phyloP scores from a whole-genome alignment of 2,113 vertebrate species.

The Sakesphorus luctuosus region DNA sequence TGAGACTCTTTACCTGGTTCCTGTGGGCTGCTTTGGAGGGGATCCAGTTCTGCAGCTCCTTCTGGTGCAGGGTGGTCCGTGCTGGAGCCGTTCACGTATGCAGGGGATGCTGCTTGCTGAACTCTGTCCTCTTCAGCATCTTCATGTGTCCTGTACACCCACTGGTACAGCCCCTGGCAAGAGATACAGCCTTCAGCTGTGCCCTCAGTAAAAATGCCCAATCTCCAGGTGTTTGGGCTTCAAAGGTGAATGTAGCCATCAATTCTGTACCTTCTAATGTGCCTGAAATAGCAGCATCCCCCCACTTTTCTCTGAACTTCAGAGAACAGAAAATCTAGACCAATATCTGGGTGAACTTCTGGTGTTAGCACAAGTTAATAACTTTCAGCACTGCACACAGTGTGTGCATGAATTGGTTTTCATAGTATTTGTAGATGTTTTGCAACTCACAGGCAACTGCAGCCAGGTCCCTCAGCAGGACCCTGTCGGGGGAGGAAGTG shows the following conservation, averaged over 20 bases:
- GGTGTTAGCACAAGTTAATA: not conserved
- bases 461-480: not conserved
- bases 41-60: constrained; percentile 25
- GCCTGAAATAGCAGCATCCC: not conserved
- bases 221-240: not conserved
- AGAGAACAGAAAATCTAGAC: not conserved
- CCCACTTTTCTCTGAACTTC: not conserved
- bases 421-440: not conserved
- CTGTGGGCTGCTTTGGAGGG: constrained; percentile 32
- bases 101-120: constrained; percentile 58
- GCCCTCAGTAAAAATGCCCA: not conserved
- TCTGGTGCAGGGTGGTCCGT: constrained; percentile 17
- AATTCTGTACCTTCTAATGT: not conserved
- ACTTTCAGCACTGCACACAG: not conserved
- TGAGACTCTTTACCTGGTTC: constrained; percentile 66
- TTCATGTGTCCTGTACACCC: constrained; percentile 92
- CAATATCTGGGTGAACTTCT: not conserved
- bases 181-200: not conserved
- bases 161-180: constrained; percentile 83
- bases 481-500: not conserved
- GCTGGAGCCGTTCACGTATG: constrained; percentile 45
- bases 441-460: not conserved
- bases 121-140: constrained; percentile 86
- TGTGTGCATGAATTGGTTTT: not conserved
- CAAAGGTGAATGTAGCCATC: not conserved